phyloP scores from a whole-genome alignment of 2,797 vertebrate species.

The Monodelphis domestica region DNA sequence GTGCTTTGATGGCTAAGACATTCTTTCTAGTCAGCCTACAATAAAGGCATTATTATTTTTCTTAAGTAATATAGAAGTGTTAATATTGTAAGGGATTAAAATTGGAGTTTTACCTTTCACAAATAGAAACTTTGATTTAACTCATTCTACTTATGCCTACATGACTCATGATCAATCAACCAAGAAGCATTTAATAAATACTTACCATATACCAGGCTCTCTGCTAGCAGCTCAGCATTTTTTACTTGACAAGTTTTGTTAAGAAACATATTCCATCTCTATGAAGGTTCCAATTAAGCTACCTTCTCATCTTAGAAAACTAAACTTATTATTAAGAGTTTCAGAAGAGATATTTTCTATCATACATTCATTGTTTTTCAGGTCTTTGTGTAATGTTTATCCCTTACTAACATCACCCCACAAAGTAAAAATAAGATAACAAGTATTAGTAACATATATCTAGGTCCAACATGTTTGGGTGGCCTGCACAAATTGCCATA shows the following conservation, averaged over 20 bases:
- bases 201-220: not conserved
- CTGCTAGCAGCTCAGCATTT: not conserved
- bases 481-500: not conserved
- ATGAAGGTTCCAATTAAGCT: not conserved
- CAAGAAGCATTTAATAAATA: not conserved
- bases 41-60: not conserved
- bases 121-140: not conserved
- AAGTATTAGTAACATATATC: not conserved
- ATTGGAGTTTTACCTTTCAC: not conserved
- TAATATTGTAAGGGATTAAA: not conserved
- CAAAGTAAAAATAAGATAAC: not conserved
- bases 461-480: not conserved
- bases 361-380: slow-evolving; percentile 39
- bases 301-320: not conserved
- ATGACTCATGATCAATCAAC: not conserved
- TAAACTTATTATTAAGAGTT: not conserved
- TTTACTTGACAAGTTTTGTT: not conserved
- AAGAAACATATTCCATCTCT: not conserved
- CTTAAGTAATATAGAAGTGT: not conserved
- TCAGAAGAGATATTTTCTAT: not conserved
- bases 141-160: not conserved
- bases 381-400: not conserved
- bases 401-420: slow-evolving; percentile 63
- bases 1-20: not conserved
- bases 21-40: not conserved